These are phyloP conservation scores for Shinisaurus crocodilurus DNA, from an alignment of 2,113 vertebrate genomes.

Conservation along the genomic window DNA sequence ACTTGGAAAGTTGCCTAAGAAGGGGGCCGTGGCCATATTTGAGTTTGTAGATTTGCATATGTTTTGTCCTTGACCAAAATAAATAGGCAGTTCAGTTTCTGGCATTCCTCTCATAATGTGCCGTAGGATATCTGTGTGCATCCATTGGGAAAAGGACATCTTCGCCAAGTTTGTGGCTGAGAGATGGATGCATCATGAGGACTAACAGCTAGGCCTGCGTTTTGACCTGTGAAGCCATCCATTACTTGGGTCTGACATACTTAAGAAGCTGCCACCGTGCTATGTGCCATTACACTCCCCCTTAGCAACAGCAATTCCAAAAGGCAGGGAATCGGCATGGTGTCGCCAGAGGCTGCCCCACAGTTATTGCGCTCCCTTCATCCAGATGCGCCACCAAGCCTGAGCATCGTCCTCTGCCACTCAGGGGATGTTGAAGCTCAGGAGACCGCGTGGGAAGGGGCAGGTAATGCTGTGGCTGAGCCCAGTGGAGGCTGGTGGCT, in stretches of 20 bases:
- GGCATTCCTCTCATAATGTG: background rate
- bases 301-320: background rate
- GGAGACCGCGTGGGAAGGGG: background rate
- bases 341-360: background rate
- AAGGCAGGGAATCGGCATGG: background rate
- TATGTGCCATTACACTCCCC: background rate
- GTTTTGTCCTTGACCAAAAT: background rate
- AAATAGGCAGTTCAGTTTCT: background rate
- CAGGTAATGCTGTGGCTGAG: background rate
- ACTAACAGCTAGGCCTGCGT: no score
- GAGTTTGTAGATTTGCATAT: background rate
- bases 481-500: no score
- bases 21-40: background rate
- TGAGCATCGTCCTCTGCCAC: background rate
- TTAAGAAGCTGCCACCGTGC: fast-evolving
- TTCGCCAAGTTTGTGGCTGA: background rate
- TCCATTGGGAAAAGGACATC: background rate
- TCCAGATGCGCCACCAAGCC: background rate
- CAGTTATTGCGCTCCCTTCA: background rate
- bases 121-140: background rate
- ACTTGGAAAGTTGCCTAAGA: background rate
- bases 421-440: background rate
- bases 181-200: no score
- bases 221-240: background rate
- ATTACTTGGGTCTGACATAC: background rate